Evolutionary conservation across 2,888 invertebrate species (phyloP).

Genomic region (Chromoteleia sp.): DNA sequence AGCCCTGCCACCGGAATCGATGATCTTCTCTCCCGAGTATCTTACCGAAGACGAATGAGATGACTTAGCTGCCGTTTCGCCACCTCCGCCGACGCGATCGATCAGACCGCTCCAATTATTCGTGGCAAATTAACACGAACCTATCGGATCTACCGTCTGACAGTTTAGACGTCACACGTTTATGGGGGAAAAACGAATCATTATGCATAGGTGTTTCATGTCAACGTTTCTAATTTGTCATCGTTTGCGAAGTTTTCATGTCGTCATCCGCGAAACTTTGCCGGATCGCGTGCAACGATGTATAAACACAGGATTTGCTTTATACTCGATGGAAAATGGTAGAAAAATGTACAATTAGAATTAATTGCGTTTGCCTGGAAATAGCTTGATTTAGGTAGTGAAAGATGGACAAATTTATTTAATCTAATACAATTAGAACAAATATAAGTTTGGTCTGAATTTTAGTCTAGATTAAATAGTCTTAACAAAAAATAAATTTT

Average conservation of each 20-base stretch:
- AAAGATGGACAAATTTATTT: no score
- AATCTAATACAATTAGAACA: no score
- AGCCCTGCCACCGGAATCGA: conserved; percentile 82
- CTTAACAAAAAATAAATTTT: no score
- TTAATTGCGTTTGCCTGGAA: no score
- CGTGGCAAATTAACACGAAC: conserved; percentile 79
- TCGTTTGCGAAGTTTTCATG: conserved; percentile 42
- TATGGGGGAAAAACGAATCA: conserved; percentile 42
- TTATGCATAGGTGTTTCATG: conserved; percentile 56
- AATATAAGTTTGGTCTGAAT: no score
- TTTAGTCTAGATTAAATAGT: no score
- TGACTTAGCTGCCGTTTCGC: conserved; percentile 82
- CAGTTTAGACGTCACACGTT: conserved; percentile 52
- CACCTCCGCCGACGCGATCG: conserved; percentile 79
- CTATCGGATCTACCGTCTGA: conserved; percentile 67
- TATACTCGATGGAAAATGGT: no score
- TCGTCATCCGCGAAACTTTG: conserved; percentile 30
- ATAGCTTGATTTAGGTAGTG: no score
- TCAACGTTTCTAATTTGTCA: conserved; percentile 56
- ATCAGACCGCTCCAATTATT: conserved; percentile 83
- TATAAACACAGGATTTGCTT: not conserved
- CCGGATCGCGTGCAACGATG: conserved; percentile 3
- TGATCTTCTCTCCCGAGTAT: conserved; percentile 83
- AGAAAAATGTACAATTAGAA: no score
- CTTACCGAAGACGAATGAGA: conserved; percentile 83